Evolutionary conservation across 2,888 invertebrate species (phyloP).

Genomic region (Geotrupes spiniger): DNA sequence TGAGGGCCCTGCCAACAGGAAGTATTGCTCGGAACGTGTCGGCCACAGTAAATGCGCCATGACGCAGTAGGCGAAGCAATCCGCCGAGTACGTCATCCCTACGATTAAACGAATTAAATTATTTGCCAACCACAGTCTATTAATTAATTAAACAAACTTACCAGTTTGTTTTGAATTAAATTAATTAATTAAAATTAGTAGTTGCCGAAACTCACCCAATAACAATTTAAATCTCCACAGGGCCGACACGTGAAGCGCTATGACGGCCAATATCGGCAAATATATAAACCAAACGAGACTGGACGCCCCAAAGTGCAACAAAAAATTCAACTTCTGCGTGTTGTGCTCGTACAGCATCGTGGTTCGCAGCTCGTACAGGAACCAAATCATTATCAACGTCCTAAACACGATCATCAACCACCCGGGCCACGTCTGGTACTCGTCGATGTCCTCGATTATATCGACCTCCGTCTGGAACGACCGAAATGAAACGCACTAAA

Average conservation of each 20-base stretch:
- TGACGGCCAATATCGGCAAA: conserved; percentile 88
- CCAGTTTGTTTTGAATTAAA: background rate
- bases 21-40: conserved; percentile 87
- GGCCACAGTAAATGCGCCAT: conserved; percentile 97
- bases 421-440: conserved; percentile 97
- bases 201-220: too few species aligned
- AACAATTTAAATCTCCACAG: conserved; percentile 94
- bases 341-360: conserved; percentile 81
- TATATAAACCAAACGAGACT: conserved; percentile 98
- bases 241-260: conserved; percentile 89
- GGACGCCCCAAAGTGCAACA: conserved; percentile 95
- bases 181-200: too few species aligned
- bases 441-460: conserved; percentile 92
- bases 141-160: too few species aligned
- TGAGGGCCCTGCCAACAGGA: conserved; percentile 72
- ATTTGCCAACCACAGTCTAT: too few species aligned
- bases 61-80: conserved; percentile 91
- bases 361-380: conserved; percentile 70
- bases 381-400: conserved; percentile 86
- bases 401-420: conserved; percentile 89
- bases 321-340: conserved; percentile 83
- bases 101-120: too few species aligned
- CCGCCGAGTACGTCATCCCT: conserved; percentile 95
- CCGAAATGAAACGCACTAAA: conserved; percentile 11
- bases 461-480: conserved; percentile 85